These are phyloP conservation scores for Bambusicola thoracicus DNA, from an alignment of 2,113 vertebrate genomes.

Conservation along the genomic window DNA sequence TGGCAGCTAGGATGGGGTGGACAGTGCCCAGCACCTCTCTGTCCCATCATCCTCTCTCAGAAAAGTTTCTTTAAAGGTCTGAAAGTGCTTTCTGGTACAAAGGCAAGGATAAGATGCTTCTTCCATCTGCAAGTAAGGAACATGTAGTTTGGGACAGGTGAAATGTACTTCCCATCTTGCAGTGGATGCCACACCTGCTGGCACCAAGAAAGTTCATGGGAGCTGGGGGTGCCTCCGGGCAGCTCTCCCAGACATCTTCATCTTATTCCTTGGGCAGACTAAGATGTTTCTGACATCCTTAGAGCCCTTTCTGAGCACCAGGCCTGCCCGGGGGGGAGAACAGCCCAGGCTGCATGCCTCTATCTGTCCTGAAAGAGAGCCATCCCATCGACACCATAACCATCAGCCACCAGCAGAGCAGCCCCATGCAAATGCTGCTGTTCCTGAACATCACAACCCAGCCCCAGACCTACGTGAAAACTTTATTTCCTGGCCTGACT, in stretches of 20 bases:
- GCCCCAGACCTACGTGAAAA: not conserved
- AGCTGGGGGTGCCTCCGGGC: not conserved
- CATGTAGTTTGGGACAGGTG: not conserved
- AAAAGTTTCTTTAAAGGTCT: not conserved
- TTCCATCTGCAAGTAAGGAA: too few relatives aligned
- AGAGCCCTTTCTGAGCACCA: not conserved
- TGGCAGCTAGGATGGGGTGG: not conserved
- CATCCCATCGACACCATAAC: fast-evolving
- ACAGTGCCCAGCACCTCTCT: not conserved
- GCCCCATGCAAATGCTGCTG: not conserved
- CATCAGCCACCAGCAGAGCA: not conserved
- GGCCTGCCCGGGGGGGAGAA: not conserved
- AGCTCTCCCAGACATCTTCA: not conserved
- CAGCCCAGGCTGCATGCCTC: not conserved
- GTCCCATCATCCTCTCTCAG: not conserved
- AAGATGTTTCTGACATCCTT: not conserved
- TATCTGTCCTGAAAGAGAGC: not conserved
- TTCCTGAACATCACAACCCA: not conserved
- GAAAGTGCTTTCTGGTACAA: not conserved
- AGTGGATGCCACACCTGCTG: not conserved
- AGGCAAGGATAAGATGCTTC: not conserved
- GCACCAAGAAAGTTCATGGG: not conserved
- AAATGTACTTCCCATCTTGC: fast-evolving
- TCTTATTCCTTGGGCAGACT: not conserved
- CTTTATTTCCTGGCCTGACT: not conserved